Base-by-base conservation (phyloP, 2,113 vertebrate species). In the Crypturellus undulatus region DNA sequence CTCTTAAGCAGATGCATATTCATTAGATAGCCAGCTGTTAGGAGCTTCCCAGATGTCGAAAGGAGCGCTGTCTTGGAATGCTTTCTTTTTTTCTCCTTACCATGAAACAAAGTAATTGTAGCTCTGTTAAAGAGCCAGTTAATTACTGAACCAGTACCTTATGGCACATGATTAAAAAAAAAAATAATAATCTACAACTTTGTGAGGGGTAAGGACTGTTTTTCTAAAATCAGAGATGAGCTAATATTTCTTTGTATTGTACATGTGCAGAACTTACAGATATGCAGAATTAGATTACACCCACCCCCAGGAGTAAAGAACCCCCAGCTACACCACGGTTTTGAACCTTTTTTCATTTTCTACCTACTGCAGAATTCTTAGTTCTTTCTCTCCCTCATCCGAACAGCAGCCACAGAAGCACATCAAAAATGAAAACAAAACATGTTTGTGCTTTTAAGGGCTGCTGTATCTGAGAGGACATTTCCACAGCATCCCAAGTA, bases 1-100 rank as follows among this genome's bases (percentile, higher is more conserved):
- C 97, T 98, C 96, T 98, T 97, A 98, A 98, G 97, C 98, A 98
- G 98, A 98, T 98, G 98, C 98, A 98, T 98, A 98, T 98, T 98
- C 97, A 98, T 98, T 98, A 98, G 98, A 95, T 98, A 97, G 97
- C 98, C 98, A 99, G 98, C 98, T 99, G 98, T 98, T 98, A 96
- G 94, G 97, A 96, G 97, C 97, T 97, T 97, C 97, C 98, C 98
- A 98, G 98, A 98, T 98, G 98, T 98, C 97, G 89, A 97, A 97
- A 97, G 97, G 92, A 98, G 96, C 97, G 97, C 96, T 95, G 96
- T 98, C 97, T 98, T 96, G 79, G 96, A 97, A 97, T 94, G 91
- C 95, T 20, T 84, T 65, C 34, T 94, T 96, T 96, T 95, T 92
- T 69, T 93, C 78, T 67, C 88, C 95, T 97, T 97, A 97, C 88